phyloP scores from a whole-genome alignment of 2,113 vertebrate species.

The Steatornis caripensis region DNA sequence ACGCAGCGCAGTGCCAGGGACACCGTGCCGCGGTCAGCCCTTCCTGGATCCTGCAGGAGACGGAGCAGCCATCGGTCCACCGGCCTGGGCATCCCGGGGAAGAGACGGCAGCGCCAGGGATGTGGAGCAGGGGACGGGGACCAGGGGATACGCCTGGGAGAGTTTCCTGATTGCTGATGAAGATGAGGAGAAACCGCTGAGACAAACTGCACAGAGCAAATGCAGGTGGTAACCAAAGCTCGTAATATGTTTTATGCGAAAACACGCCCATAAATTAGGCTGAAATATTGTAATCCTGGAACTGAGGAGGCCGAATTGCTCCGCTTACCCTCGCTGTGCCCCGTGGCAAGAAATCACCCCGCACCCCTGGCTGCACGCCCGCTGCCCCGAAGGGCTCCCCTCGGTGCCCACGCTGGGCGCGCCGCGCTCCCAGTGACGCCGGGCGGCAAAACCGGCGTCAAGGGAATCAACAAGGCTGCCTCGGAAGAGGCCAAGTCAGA shows the following conservation, averaged over 20 bases:
- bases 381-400: rapidly evolving
- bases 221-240: not conserved
- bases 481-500: constrained; percentile 63
- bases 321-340: not conserved
- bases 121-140: rapidly evolving
- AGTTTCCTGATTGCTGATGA: not conserved
- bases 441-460: constrained; percentile 15
- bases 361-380: not conserved
- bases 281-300: not conserved
- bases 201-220: not conserved
- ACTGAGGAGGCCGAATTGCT: rapidly evolving
- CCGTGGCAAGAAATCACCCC: not conserved
- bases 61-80: rapidly evolving
- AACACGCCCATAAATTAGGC: not conserved
- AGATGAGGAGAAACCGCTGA: not conserved
- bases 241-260: not conserved
- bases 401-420: rapidly evolving
- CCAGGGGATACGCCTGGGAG: not conserved
- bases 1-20: not conserved
- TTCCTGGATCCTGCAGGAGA: not conserved
- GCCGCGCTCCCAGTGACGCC: not conserved
- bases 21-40: not conserved
- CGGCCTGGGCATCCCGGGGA: not conserved
- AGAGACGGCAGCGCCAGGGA: rapidly evolving
- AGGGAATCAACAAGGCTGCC: constrained; percentile 61